These are phyloP conservation scores for Panagrolaimus sp. DNA, from an alignment of 1,140 invertebrate genomes.

Conservation along the genomic window DNA sequence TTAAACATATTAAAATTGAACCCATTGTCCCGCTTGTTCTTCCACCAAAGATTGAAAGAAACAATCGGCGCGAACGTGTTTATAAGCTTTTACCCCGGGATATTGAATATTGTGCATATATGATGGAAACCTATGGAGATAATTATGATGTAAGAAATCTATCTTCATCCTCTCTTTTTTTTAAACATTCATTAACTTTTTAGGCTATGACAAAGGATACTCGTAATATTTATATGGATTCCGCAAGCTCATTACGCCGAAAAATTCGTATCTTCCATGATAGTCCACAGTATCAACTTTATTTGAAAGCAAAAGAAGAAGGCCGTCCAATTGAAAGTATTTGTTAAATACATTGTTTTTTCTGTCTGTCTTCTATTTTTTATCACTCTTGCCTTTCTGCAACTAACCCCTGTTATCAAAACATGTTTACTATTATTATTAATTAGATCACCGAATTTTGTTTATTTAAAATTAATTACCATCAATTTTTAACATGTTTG, in stretches of 20 bases:
- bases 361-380: constrained; percentile 1
- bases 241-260: constrained; percentile 21
- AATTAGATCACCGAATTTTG: too few relatives aligned
- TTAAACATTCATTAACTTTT: constrained; percentile 8
- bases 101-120: constrained; percentile 32
- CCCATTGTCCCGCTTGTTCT: constrained; percentile 7
- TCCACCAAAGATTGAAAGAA: not conserved
- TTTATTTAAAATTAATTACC: too few relatives aligned
- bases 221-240: constrained; percentile 29
- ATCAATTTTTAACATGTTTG: too few relatives aligned
- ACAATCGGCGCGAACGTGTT: constrained; percentile 21
- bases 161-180: not conserved
- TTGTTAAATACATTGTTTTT: constrained; percentile 4
- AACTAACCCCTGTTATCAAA: too few relatives aligned
- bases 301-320: constrained; percentile 19
- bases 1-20: constrained; percentile 3
- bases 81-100: constrained; percentile 28
- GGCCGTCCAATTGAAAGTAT: constrained; percentile 9
- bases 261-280: constrained; percentile 37
- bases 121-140: constrained; percentile 39
- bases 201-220: constrained; percentile 37
- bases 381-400: not conserved
- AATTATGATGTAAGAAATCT: constrained; percentile 26
- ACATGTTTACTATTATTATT: too few relatives aligned
- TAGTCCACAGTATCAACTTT: constrained; percentile 33